These are phyloP conservation scores for Hypercompe scribonia DNA, from an alignment of 2,888 invertebrate species.

Conservation along the genomic window DNA sequence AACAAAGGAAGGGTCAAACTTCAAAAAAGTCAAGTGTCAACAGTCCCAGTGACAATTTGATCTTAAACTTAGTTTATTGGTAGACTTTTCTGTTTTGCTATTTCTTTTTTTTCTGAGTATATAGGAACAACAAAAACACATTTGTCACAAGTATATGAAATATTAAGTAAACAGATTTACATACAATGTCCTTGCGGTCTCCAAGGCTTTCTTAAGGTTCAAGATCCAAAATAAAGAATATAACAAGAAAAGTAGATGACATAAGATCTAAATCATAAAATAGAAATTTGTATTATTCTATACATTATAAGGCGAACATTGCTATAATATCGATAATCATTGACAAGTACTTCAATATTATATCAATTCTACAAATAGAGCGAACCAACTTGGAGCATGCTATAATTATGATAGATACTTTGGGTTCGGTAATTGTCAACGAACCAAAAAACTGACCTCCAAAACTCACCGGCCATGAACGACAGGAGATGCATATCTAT, in stretches of 20 bases:
- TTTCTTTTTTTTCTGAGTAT: too few species aligned
- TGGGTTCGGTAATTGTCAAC: background rate
- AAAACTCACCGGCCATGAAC: background rate
- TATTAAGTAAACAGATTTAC: too few species aligned
- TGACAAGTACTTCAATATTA: background rate
- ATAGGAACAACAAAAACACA: too few species aligned
- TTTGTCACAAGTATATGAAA: too few species aligned
- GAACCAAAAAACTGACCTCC: background rate
- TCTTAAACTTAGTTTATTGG: background rate
- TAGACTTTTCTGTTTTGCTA: background rate
- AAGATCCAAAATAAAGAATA: too few species aligned
- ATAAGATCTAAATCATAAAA: too few species aligned
- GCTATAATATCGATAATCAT: background rate
- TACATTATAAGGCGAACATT: slow-evolving; percentile 13
- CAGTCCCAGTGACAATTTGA: background rate
- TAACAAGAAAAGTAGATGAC: too few species aligned
- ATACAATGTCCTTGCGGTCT: too few species aligned
- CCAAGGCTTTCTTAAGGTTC: too few species aligned
- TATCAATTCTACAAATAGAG: background rate
- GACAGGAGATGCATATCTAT: slow-evolving; percentile 11
- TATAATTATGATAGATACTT: background rate
- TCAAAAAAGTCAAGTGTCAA: too few species aligned
- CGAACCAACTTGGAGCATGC: background rate
- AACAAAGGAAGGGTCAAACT: slow-evolving; percentile 18
- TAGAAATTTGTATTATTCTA: too few species aligned